phyloP scores from a whole-genome alignment of 2,888 invertebrate species.

The Laothoe populi region DNA sequence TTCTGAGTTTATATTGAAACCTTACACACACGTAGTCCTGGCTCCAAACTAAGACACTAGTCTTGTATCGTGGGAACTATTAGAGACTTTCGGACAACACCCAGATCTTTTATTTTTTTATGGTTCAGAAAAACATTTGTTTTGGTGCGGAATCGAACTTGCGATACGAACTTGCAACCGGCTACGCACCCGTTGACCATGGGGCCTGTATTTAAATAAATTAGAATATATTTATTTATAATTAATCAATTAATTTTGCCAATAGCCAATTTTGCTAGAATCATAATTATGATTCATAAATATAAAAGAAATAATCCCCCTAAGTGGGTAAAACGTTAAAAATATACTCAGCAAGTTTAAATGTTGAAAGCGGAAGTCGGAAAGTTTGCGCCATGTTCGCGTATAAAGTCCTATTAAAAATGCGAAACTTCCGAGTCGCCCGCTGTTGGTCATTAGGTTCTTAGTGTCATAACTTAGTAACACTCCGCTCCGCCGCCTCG shows the following conservation, averaged over 20 bases:
- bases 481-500: conserved; percentile 40
- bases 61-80: too few relatives aligned
- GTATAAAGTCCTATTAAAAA: conserved; percentile 65
- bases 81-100: too few relatives aligned
- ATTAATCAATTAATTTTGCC: too few relatives aligned
- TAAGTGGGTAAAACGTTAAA: conserved; percentile 13
- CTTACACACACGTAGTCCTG: too few relatives aligned
- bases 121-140: too few relatives aligned
- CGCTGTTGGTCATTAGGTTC: conserved; percentile 57
- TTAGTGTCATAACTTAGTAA: conserved; percentile 52
- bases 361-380: conserved; percentile 36
- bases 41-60: too few relatives aligned
- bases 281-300: too few relatives aligned
- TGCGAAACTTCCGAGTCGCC: conserved; percentile 58
- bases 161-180: not conserved
- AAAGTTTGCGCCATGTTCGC: conserved; percentile 42
- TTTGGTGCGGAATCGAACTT: too few relatives aligned
- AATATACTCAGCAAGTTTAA: conserved; percentile 38
- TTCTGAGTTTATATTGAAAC: too few relatives aligned
- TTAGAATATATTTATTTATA: too few relatives aligned
- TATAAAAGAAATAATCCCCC: not conserved
- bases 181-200: not conserved
- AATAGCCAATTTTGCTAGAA: not conserved
- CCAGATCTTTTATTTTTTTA: too few relatives aligned
- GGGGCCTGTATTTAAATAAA: too few relatives aligned